Conservation (phyloP, 1,140 invertebrate genomes). For the Chelonus insularis region DNA sequence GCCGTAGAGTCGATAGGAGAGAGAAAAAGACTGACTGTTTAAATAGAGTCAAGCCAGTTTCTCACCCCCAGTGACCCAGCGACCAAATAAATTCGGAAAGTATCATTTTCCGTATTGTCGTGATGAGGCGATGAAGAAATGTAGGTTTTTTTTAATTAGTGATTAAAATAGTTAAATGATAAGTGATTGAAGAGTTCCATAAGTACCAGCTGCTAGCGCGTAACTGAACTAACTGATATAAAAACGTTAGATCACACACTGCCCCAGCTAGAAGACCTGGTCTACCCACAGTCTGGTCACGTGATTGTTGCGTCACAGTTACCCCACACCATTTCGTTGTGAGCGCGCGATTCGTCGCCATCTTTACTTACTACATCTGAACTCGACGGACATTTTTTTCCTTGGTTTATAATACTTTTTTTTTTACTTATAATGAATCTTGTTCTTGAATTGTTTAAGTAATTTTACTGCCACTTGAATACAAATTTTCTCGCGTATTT, state of each 20-base stretch:
- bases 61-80: constrained; percentile 59
- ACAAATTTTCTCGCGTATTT: neutral
- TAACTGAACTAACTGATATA: constrained; percentile 46
- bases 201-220: constrained; percentile 35
- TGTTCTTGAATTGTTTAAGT: neutral
- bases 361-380: constrained; percentile 45
- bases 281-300: constrained; percentile 28
- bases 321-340: constrained; percentile 23
- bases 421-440: neutral
- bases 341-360: constrained; percentile 43
- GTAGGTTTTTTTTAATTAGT: neutral
- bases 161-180: neutral
- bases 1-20: constrained; percentile 58
- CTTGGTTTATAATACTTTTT: neutral
- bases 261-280: constrained; percentile 47
- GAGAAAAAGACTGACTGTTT: constrained; percentile 63
- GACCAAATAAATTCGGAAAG: no score
- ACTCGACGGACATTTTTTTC: constrained; percentile 31
- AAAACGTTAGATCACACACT: constrained; percentile 60
- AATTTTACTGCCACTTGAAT: neutral
- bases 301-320: constrained; percentile 30
- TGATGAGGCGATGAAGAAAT: no score
- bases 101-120: no score
- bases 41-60: constrained; percentile 59
- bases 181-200: constrained; percentile 6